phyloP scores from a whole-genome alignment of 1,140 invertebrate species.

The Philotrypesis tridentata region DNA sequence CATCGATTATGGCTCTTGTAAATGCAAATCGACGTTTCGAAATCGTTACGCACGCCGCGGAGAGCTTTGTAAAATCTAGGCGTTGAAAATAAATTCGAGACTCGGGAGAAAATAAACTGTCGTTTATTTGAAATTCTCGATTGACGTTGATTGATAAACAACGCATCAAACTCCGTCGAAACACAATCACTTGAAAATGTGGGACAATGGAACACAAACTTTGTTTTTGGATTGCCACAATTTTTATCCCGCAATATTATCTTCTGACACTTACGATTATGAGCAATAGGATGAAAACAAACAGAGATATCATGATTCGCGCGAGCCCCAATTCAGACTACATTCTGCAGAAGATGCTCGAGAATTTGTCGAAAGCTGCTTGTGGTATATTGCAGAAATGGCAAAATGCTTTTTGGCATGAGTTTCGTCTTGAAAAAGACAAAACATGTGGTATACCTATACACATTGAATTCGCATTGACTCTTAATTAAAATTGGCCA shows the following conservation, averaged over 20 bases:
- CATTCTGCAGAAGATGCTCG: constrained; percentile 50
- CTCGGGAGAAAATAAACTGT: too few species aligned
- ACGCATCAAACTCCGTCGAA: too few species aligned
- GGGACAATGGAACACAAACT: too few species aligned
- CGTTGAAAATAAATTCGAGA: neutral
- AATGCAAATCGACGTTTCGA: neutral
- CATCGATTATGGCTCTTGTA: neutral
- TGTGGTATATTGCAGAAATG: constrained; percentile 62
- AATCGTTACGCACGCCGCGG: too few species aligned
- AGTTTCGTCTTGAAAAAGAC: constrained; percentile 59
- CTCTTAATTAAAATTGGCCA: neutral
- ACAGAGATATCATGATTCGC: constrained; percentile 63
- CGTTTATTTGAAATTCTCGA: too few species aligned
- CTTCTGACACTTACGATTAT: constrained; percentile 57
- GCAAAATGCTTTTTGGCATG: constrained; percentile 57
- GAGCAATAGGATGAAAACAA: constrained; percentile 56
- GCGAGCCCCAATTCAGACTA: constrained; percentile 58
- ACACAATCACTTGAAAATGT: too few species aligned
- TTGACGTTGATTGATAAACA: too few species aligned
- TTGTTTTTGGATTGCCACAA: neutral
- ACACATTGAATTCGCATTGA: neutral
- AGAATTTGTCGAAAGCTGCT: constrained; percentile 60
- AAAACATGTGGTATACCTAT: neutral
- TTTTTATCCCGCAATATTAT: neutral
- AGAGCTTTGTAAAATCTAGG: too few species aligned